phyloP scores from a whole-genome alignment of 1,140 invertebrate genomes.

The Drosophila sp. region DNA sequence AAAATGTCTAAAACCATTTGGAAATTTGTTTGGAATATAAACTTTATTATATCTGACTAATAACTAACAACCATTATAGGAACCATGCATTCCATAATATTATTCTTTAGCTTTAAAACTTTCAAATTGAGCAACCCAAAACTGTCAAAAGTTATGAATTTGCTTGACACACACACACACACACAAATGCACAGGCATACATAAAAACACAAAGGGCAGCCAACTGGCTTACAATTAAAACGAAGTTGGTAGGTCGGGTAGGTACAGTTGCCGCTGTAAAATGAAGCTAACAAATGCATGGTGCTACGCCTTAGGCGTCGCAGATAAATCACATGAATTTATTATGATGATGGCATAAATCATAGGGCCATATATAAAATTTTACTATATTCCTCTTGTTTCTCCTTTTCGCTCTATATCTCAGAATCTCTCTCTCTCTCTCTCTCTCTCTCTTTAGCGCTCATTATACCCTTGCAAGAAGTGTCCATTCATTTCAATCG shows the following conservation, averaged over 20 bases:
- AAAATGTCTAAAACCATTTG: too few species aligned
- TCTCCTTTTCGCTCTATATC: slow-evolving; percentile 1
- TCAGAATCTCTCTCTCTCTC: not conserved
- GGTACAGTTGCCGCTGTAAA: slow-evolving; percentile 47
- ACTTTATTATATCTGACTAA: too few species aligned
- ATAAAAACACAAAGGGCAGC: not conserved
- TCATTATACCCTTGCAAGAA: not conserved
- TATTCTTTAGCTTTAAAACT: slow-evolving; percentile 57
- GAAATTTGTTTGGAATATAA: too few species aligned
- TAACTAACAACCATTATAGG: too few species aligned
- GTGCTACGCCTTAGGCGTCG: slow-evolving; percentile 46
- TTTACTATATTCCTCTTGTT: slow-evolving; percentile 41
- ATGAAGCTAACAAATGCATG: slow-evolving; percentile 29
- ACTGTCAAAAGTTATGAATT: slow-evolving; percentile 69
- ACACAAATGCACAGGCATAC: not conserved
- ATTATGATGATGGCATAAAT: slow-evolving; percentile 82
- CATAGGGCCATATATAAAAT: slow-evolving; percentile 72
- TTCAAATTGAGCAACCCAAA: slow-evolving; percentile 59
- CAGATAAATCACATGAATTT: slow-evolving; percentile 82
- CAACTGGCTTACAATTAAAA: slow-evolving; percentile 54
- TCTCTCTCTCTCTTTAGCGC: not conserved
- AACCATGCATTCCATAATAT: slow-evolving; percentile 27
- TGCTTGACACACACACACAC: slow-evolving; percentile 18
- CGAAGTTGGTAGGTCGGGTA: slow-evolving; percentile 25
- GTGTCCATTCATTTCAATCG: not conserved